These are phyloP conservation scores for Pelosia muscerda DNA, from an alignment of 2,888 invertebrate species.

Conservation along the genomic window DNA sequence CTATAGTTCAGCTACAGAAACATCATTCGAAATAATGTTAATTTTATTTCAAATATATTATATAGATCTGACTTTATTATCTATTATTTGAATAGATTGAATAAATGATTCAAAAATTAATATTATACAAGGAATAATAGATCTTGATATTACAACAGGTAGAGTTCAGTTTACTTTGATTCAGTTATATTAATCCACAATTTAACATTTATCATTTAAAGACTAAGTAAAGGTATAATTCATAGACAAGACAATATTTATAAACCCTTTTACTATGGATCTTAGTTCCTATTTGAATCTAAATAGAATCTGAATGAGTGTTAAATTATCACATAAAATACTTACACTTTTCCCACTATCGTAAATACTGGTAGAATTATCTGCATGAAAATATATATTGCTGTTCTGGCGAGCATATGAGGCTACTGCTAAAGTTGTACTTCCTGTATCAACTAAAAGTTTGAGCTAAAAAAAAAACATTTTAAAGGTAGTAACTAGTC, in stretches of 20 bases:
- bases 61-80: no score
- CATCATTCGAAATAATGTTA: no score
- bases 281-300: neutral
- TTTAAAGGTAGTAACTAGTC: neutral
- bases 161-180: no score
- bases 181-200: no score
- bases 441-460: conserved; percentile 89
- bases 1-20: no score
- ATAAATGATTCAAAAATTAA: no score
- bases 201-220: no score
- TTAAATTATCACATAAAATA: conserved; percentile 2
- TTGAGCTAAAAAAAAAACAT: conserved; percentile 78
- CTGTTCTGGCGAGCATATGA: conserved; percentile 80
- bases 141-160: no score
- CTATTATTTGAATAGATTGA: no score
- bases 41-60: no score
- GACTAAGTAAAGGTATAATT: no score
- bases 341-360: conserved; percentile 77
- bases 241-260: neutral
- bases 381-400: conserved; percentile 71
- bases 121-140: no score
- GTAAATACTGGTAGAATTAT: conserved; percentile 71
- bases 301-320: neutral
- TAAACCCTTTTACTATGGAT: neutral
- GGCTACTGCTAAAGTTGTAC: conserved; percentile 88